Evolutionary conservation across 2,113 vertebrate species (phyloP).

Genomic region (Vulpes ferrilata): DNA sequence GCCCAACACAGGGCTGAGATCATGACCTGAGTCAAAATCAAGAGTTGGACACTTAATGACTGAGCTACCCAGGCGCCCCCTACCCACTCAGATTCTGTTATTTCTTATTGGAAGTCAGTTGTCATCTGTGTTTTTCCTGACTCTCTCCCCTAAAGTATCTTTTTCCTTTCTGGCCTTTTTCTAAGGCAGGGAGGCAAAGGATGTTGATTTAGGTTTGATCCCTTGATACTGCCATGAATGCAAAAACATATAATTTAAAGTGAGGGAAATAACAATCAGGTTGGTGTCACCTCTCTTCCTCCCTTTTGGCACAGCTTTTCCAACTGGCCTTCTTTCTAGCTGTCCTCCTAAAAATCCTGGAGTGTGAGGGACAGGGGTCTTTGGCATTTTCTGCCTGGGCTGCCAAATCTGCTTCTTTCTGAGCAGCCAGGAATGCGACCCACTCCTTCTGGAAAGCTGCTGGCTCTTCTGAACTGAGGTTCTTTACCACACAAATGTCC

Average conservation of each 20-base stretch:
- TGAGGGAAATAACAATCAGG: neutral
- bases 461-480: slow-evolving; percentile 91
- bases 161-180: neutral
- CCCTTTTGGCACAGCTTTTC: neutral
- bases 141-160: neutral
- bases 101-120: neutral
- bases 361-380: slow-evolving; percentile 14
- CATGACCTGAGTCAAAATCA: neutral
- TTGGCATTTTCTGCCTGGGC: slow-evolving; percentile 80
- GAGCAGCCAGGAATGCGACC: slow-evolving; percentile 88
- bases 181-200: neutral
- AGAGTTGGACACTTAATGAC: neutral
- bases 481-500: slow-evolving; percentile 91
- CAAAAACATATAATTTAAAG: slow-evolving; percentile 36
- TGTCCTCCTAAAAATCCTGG: neutral
- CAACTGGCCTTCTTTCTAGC: neutral
- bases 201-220: slow-evolving; percentile 64
- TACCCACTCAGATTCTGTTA: too few species aligned
- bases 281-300: neutral
- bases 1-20: neutral
- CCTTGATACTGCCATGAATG: neutral
- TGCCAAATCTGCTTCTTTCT: slow-evolving; percentile 82
- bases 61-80: slow-evolving; percentile 57
- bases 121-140: neutral
- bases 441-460: slow-evolving; percentile 90